These are phyloP conservation scores for Noctua fimbriata DNA, from an alignment of 2,888 invertebrate genomes.

Conservation along the genomic window DNA sequence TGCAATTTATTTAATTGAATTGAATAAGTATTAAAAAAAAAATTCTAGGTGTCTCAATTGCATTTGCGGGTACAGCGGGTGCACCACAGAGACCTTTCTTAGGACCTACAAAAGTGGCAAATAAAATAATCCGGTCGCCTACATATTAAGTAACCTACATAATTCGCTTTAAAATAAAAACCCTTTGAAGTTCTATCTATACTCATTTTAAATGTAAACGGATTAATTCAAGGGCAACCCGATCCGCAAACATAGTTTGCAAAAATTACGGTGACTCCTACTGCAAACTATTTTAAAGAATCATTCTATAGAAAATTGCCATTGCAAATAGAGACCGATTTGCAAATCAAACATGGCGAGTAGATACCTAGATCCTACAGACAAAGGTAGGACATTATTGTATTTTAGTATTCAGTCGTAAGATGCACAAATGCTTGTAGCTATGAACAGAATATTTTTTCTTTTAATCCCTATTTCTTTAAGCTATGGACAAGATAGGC, in stretches of 20 bases:
- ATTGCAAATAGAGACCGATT: constrained; percentile 56
- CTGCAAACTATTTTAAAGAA: constrained; percentile 38
- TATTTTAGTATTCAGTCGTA: constrained; percentile 12
- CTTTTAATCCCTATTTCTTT: constrained; percentile 53
- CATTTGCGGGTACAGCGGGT: neutral
- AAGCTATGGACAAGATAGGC: constrained; percentile 67
- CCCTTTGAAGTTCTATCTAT: neutral
- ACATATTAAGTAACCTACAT: neutral
- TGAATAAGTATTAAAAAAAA: neutral
- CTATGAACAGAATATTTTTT: constrained; percentile 57
- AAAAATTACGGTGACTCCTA: constrained; percentile 42
- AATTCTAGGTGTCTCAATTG: neutral
- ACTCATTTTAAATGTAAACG: constrained; percentile 8
- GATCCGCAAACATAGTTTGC: constrained; percentile 49
- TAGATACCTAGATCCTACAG: neutral
- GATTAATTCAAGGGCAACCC: constrained; percentile 27
- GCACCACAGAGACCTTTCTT: neutral
- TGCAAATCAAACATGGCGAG: constrained; percentile 58
- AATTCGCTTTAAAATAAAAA: neutral
- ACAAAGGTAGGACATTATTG: neutral
- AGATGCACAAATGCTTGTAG: neutral
- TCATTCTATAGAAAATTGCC: constrained; percentile 48
- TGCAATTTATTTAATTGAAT: neutral
- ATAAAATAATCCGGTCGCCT: neutral
- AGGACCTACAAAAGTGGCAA: neutral